These are phyloP conservation scores for Microtus pennsylvanicus DNA, from an alignment of 2,113 vertebrate species.

Conservation along the genomic window DNA sequence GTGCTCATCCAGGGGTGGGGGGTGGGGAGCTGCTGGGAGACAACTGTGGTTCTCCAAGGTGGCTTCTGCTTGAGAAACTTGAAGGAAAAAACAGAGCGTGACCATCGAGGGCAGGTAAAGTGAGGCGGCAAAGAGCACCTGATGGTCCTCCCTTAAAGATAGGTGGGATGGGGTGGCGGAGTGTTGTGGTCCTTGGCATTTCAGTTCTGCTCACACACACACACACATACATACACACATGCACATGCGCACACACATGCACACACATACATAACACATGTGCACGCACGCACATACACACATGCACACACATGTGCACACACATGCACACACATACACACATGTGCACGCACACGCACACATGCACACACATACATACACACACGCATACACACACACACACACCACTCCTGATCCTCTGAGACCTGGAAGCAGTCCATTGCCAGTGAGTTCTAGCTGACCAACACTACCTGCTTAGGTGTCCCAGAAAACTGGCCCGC, in stretches of 20 bases:
- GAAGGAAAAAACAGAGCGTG: background rate
- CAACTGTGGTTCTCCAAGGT: background rate
- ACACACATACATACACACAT: rapidly evolving
- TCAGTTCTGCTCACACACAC: background rate
- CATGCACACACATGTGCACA: too few species aligned
- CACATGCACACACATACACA: rapidly evolving
- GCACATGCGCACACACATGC: rapidly evolving
- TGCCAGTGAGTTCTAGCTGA: background rate
- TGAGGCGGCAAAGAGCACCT: rapidly evolving
- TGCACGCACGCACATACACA: too few species aligned
- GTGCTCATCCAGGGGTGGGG: background rate
- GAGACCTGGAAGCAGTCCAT: background rate
- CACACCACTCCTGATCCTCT: rapidly evolving
- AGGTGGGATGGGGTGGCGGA: rapidly evolving
- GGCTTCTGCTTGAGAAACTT: background rate
- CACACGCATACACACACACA: too few species aligned
- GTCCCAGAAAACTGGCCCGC: rapidly evolving
- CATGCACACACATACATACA: too few species aligned
- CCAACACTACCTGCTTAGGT: rapidly evolving
- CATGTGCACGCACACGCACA: too few species aligned
- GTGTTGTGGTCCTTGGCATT: background rate
- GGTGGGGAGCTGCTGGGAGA: background rate
- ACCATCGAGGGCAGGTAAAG: rapidly evolving
- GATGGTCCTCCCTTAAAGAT: rapidly evolving
- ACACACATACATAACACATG: too few species aligned